These are phyloP conservation scores for Tetragonula clypearis DNA, from an alignment of 1,140 invertebrate genomes.

Conservation along the genomic window DNA sequence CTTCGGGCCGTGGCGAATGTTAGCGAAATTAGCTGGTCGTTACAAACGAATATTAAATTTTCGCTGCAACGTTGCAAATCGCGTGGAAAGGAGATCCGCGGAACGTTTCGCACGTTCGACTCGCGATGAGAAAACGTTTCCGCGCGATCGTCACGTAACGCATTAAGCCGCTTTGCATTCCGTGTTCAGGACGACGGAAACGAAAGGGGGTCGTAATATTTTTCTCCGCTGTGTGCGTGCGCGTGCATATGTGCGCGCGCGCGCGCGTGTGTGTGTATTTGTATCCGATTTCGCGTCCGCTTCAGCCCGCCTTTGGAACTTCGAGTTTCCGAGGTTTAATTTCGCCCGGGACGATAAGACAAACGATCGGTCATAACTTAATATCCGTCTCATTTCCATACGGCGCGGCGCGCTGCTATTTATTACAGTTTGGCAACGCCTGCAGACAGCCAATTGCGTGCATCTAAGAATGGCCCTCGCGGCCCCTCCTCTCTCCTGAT, in stretches of 20 bases:
- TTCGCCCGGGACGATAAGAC: conserved; percentile 47
- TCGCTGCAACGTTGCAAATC: too few species aligned
- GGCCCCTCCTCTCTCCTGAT: conserved; percentile 24
- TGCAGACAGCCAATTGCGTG: conserved; percentile 57
- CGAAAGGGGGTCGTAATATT: conserved; percentile 21
- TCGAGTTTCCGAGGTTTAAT: conserved; percentile 56
- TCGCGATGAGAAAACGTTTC: neutral
- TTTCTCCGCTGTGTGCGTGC: neutral
- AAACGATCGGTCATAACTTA: conserved; percentile 63
- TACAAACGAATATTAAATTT: too few species aligned
- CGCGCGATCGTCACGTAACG: neutral
- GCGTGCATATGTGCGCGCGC: neutral
- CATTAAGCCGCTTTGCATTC: conserved; percentile 10
- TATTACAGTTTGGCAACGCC: conserved; percentile 56
- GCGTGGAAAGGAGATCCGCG: too few species aligned
- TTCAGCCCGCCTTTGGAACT: conserved; percentile 19
- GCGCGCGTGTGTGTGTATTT: neutral
- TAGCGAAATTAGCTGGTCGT: too few species aligned
- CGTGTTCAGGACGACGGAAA: conserved; percentile 12
- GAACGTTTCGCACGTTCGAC: neutral
- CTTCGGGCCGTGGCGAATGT: too few species aligned
- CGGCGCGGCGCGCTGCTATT: conserved; percentile 53
- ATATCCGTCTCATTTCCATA: conserved; percentile 68
- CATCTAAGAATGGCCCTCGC: conserved; percentile 46
- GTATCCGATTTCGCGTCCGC: conserved; percentile 37